Conservation (phyloP, 2,888 invertebrate species). For the Lasius fuliginosus region DNA sequence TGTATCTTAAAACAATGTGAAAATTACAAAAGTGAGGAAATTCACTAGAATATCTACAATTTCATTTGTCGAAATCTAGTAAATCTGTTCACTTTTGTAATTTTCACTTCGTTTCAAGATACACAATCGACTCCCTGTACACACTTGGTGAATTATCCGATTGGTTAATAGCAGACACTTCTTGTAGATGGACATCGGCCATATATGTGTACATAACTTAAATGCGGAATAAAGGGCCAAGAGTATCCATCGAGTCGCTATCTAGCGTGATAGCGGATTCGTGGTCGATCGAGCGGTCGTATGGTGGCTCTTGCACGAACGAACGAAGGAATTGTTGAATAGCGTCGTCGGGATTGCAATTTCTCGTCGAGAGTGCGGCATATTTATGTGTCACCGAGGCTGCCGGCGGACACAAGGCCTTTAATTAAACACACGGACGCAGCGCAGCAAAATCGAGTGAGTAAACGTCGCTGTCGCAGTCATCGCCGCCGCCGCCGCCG, state of each 20-base stretch:
- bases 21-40: too few species aligned
- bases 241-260: not conserved
- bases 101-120: too few species aligned
- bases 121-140: too few species aligned
- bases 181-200: too few species aligned
- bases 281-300: conserved; percentile 64
- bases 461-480: not conserved
- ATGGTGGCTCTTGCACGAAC: conserved; percentile 55
- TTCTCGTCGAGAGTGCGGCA: conserved; percentile 56
- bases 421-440: conserved; percentile 14
- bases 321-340: conserved; percentile 62
- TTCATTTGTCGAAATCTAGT: too few species aligned
- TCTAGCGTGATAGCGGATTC: not conserved
- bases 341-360: conserved; percentile 72
- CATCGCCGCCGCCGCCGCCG: too few species aligned
- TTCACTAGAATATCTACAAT: too few species aligned
- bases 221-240: not conserved
- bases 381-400: conserved; percentile 70
- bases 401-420: not conserved
- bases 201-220: too few species aligned
- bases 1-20: too few species aligned
- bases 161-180: too few species aligned
- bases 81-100: too few species aligned
- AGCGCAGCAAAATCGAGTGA: conserved; percentile 23
- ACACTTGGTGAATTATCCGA: too few species aligned